Base-by-base conservation (phyloP, 1,140 invertebrate species). In the Amphibalanus amphitrite region DNA sequence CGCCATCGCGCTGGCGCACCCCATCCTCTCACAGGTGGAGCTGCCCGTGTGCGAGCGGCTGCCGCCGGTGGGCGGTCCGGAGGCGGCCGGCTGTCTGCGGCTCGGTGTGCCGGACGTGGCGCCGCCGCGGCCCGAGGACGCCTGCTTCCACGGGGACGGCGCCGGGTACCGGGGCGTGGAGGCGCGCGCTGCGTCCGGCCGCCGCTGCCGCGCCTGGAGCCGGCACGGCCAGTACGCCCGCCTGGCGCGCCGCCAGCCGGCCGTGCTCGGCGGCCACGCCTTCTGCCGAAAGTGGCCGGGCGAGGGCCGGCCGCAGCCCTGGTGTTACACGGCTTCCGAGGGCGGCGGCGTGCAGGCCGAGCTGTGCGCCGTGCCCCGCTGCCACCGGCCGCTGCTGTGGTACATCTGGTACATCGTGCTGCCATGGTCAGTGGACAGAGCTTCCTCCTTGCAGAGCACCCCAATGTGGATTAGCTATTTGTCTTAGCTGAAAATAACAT, bases 1-100 rank as follows among this genome's bases (percentile, higher is more conserved):
- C 81, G 90, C 91, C 0, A 90, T 96, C 73, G 95, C 93, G 0
- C 95, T 95, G 77, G 83, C 89, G 72, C 93, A 97, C 83, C 91
- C 90, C 0, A 83, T 93, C 25, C 92, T 97, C 76, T 80, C 85
- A 76, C 85, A 89, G 74, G 80, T 95, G 65, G 87, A 88, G 67
- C 82, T 97, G 69, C 90, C 95, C 72, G 90, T 92, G 73, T 98
- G 95, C 79, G 84, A 88, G 67, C 86, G 90, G 74, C 82, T 98
- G 69, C 92, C 94, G 0, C 83, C 86, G 47, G 83, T 89, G 73
- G 89, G 87, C 28, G 87, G 89, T 4, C 83, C 81, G 29, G 86
- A 88, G 75, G 84, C 84, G 29, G 80, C 79, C 13, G 85, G 88
- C 76, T 98, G 95, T 80, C 83, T 95, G n/a, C 85, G 88, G 28